These are phyloP conservation scores for Gastracanthus pulcherrimus DNA, from an alignment of 2,888 invertebrate genomes.

Conservation along the genomic window DNA sequence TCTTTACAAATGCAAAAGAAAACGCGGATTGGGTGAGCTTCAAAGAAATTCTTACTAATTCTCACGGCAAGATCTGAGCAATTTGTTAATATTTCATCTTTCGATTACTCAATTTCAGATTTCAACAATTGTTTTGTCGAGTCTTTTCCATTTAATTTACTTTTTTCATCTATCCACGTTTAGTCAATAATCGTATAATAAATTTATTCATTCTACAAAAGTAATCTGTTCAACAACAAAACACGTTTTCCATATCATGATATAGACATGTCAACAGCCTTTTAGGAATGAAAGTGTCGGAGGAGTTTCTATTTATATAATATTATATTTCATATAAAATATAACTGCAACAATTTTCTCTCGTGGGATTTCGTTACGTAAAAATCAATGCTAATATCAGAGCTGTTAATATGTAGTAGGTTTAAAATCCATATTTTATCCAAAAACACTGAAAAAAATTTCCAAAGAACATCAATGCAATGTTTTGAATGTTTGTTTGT, in stretches of 20 bases:
- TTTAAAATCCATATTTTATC: neutral
- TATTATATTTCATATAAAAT: conserved; percentile 28
- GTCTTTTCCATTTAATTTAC: neutral
- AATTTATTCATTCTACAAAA: conserved; percentile 4
- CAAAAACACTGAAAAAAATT: too few relatives aligned
- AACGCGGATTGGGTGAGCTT: conserved; percentile 17
- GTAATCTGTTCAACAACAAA: conserved; percentile 13
- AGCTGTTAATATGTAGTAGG: neutral
- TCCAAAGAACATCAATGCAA: too few relatives aligned
- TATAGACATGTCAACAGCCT: conserved; percentile 51
- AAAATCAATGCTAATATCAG: conserved; percentile 14
- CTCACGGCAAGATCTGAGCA: conserved; percentile 39
- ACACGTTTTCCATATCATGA: conserved; percentile 21
- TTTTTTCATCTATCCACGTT: too few relatives aligned
- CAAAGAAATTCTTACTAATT: neutral
- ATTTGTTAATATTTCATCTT: conserved; percentile 16
- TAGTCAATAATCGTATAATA: neutral
- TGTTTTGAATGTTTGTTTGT: too few relatives aligned
- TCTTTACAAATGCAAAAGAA: conserved; percentile 21
- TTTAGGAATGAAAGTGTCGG: conserved; percentile 51
- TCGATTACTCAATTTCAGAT: conserved; percentile 52
- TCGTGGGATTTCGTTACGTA: neutral
- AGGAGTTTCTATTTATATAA: conserved; percentile 32
- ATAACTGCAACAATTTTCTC: conserved; percentile 28
- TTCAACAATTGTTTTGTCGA: neutral